Evolutionary conservation across 2,888 invertebrate genomes (phyloP).

Genomic region (Brassicogethes aeneus): DNA sequence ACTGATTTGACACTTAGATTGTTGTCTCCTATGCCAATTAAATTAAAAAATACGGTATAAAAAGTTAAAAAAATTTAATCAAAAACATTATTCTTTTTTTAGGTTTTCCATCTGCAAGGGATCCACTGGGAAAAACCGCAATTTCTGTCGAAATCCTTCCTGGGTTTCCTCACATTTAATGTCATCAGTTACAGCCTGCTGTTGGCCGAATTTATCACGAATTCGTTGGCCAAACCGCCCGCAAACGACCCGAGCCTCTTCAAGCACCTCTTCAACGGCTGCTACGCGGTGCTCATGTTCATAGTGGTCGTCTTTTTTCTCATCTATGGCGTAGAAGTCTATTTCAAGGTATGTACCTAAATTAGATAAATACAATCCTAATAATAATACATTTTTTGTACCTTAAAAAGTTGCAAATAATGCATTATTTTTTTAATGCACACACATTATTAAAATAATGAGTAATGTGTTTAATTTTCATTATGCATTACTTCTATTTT

Average conservation of each 20-base stretch:
- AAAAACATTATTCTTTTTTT: slow-evolving; percentile 35
- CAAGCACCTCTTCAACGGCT: slow-evolving; percentile 83
- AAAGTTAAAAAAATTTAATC: too few relatives aligned
- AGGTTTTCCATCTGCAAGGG: slow-evolving; percentile 85
- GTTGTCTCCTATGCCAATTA: too few relatives aligned
- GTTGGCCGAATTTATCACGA: slow-evolving; percentile 60
- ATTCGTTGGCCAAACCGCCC: slow-evolving; percentile 44
- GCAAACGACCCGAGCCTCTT: slow-evolving; percentile 58
- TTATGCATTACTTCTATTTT: too few relatives aligned
- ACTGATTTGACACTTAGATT: too few relatives aligned
- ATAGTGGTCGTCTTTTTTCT: slow-evolving; percentile 88
- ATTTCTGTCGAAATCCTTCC: slow-evolving; percentile 84
- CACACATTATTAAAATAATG: too few relatives aligned
- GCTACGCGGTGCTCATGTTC: slow-evolving; percentile 83
- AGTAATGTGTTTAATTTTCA: too few relatives aligned
- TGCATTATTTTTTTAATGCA: neutral
- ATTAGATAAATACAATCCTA: neutral
- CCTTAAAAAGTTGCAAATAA: too few relatives aligned
- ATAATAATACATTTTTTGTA: slow-evolving; percentile 2
- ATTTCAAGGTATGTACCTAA: slow-evolving; percentile 68
- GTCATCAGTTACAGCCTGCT: slow-evolving; percentile 79
- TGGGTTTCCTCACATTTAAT: slow-evolving; percentile 85
- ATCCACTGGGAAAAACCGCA: slow-evolving; percentile 81
- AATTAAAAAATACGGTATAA: too few relatives aligned
- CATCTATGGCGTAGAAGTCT: slow-evolving; percentile 90